A percentile compares a stretch with the other conserved stretches of the same genome.
Evolutionary conservation across 2,797 vertebrate species (phyloP).

Genomic region (Periophthalmus magnuspinnatus): DNA sequence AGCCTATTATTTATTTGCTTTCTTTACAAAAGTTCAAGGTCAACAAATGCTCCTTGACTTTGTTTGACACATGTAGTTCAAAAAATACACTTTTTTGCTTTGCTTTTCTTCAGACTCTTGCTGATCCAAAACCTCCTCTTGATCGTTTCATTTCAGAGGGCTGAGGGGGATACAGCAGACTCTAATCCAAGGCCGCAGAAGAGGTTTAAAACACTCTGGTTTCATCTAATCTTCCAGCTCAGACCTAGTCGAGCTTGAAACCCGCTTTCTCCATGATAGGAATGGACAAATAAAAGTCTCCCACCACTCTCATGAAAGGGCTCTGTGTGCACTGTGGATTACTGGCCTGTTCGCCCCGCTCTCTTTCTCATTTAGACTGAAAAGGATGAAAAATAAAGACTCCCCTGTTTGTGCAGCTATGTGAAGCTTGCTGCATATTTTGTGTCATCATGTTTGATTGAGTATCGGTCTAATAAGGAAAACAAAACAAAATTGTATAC

Average conservation of each 20-base stretch:
- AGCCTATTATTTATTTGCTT: not conserved
- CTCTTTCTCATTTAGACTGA: slow-evolving; percentile 83
- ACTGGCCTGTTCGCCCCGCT: slow-evolving; percentile 70
- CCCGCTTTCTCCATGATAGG: slow-evolving; percentile 81
- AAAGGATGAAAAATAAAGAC: slow-evolving; percentile 68
- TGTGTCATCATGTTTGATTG: not conserved
- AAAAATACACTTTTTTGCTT: slow-evolving; percentile 16
- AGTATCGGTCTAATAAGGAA: not conserved
- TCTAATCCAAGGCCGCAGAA: slow-evolving; percentile 92
- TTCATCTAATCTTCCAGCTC: slow-evolving; percentile 97
- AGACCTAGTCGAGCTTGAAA: slow-evolving; percentile 86
- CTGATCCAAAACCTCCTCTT: slow-evolving; percentile 57
- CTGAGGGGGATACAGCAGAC: slow-evolving; percentile 72
- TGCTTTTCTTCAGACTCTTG: slow-evolving; percentile 22
- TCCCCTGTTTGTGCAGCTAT: slow-evolving; percentile 76
- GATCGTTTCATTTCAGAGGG: slow-evolving; percentile 80
- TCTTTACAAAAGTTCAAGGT: not conserved
- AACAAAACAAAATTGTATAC: not conserved
- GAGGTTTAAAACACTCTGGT: slow-evolving; percentile 96
- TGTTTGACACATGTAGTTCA: not conserved
- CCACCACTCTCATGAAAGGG: slow-evolving; percentile 86
- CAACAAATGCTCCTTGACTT: not conserved
- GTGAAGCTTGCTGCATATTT: slow-evolving; percentile 41
- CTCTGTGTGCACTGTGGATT: slow-evolving; percentile 88
- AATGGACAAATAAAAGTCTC: slow-evolving; percentile 88